These are phyloP conservation scores for Labeo catla DNA, from an alignment of 2,113 vertebrate genomes.

Conservation along the genomic window DNA sequence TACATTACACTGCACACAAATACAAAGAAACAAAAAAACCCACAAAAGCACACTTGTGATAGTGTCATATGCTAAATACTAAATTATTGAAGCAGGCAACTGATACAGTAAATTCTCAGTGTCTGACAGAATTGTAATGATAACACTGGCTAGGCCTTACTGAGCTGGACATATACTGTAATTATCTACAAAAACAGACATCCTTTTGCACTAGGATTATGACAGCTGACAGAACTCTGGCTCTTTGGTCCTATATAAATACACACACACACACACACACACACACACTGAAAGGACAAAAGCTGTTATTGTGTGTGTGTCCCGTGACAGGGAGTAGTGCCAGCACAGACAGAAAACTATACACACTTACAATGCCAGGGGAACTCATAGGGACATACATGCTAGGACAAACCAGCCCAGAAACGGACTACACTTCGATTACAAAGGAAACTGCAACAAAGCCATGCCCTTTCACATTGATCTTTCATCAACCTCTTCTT, in stretches of 20 bases:
- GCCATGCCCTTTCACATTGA: slow-evolving; percentile 7
- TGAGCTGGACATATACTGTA: slow-evolving; percentile 7
- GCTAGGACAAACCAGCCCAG: neutral
- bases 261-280: slow-evolving; percentile 13
- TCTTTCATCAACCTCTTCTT: neutral
- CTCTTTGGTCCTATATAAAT: slow-evolving; percentile 32
- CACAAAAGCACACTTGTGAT: neutral
- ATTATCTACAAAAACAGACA: slow-evolving; percentile 20
- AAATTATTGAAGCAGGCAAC: neutral
- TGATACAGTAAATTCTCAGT: neutral
- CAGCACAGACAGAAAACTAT: slow-evolving; percentile 18
- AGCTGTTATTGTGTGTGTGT: slow-evolving; percentile 38
- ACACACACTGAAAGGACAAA: slow-evolving; percentile 32
- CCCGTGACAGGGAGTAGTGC: slow-evolving; percentile 23
- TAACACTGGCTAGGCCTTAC: neutral
- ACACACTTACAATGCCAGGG: slow-evolving; percentile 10
- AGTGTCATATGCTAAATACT: neutral
- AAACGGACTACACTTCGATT: neutral
- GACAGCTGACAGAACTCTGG: slow-evolving; percentile 8
- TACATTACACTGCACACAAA: neutral
- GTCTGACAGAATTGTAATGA: neutral
- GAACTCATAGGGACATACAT: neutral
- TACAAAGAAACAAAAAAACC: neutral
- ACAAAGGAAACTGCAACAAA: slow-evolving; percentile 18
- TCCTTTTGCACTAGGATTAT: slow-evolving; percentile 13